phyloP scores from a whole-genome alignment of 2,113 vertebrate genomes.

The Damaliscus lunatus region DNA sequence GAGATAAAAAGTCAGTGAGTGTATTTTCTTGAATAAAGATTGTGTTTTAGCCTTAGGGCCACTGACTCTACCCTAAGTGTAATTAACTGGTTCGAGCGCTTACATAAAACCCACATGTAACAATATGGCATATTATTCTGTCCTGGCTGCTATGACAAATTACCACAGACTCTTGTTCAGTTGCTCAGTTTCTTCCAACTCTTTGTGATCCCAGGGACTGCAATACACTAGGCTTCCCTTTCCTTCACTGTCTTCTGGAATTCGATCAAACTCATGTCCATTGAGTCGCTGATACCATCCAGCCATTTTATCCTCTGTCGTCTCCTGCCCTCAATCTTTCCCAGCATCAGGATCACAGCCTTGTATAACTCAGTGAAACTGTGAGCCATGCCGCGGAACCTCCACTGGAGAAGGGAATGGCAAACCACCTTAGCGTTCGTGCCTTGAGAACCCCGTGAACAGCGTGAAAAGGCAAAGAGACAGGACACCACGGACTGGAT shows the following conservation, averaged over 20 bases:
- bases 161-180: background rate
- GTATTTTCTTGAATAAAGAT: background rate
- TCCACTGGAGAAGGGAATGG: background rate
- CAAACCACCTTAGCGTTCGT: background rate
- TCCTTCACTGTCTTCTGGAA: background rate
- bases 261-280: background rate
- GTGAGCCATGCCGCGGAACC: background rate
- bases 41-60: background rate
- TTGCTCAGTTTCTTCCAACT: background rate
- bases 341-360: background rate
- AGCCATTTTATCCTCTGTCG: background rate
- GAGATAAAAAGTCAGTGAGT: background rate
- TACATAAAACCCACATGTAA: background rate
- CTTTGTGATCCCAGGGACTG: background rate
- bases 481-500: background rate
- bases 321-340: background rate
- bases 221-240: background rate
- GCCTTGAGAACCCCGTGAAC: background rate
- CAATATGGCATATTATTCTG: background rate
- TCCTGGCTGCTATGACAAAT: background rate
- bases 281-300: background rate
- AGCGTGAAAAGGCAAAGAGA: background rate
- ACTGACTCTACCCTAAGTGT: background rate
- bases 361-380: background rate
- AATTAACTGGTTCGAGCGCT: background rate